Percentiles rank a stretch among this genome's conserved stretches.
phyloP scores from a whole-genome alignment of 2,797 vertebrate genomes.

The Cossypha dichroa region DNA sequence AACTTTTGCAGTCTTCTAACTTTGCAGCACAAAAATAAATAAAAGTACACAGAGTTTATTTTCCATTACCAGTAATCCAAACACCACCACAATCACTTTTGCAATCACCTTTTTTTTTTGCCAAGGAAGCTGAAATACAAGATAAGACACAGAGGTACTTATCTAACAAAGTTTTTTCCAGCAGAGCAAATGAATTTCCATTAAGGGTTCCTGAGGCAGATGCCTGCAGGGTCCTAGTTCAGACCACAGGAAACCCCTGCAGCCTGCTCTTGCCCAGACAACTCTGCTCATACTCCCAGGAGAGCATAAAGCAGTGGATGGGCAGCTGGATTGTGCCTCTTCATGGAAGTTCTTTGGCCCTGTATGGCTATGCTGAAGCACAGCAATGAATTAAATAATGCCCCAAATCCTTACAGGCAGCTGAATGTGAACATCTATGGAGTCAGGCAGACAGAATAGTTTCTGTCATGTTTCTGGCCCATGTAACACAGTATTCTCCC shows the following conservation, averaged over 20 bases:
- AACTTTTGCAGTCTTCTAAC: neutral
- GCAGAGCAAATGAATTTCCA: neutral
- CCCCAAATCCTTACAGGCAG: neutral
- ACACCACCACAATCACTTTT: neutral
- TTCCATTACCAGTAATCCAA: neutral
- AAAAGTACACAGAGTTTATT: neutral
- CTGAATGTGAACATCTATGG: neutral
- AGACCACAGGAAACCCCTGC: neutral
- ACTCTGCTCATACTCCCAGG: neutral
- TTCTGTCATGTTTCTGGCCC: neutral
- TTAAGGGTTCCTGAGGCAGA: neutral
- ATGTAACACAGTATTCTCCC: fast-evolving
- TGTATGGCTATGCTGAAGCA: neutral
- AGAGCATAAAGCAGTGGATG: neutral
- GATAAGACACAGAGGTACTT: neutral
- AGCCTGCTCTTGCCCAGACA: neutral
- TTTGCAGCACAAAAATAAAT: neutral
- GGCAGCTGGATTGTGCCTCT: neutral
- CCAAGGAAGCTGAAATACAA: neutral
- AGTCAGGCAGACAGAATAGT: neutral
- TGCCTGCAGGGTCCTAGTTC: neutral
- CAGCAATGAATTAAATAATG: neutral
- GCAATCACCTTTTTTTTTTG: neutral
- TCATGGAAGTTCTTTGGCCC: neutral
- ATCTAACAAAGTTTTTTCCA: neutral